Evolutionary conservation across 2,888 invertebrate genomes (phyloP), one percentile per base, ranked within the genome.

Genomic region (Smittia aterrima): DNA sequence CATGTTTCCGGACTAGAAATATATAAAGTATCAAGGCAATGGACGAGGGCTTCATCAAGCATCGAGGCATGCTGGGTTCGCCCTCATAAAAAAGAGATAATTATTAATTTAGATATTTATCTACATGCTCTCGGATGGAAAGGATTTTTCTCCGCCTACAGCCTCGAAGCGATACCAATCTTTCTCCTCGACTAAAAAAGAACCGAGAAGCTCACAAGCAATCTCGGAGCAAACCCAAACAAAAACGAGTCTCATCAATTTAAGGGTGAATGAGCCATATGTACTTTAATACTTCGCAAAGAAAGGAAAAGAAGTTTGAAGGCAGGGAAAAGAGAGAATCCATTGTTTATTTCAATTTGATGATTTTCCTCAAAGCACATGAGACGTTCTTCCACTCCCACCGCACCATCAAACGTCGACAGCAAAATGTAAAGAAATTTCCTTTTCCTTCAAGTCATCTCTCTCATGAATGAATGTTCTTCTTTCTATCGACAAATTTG

Each of bases 61-160:
- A 47, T 47, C 11, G 47, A 47, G 16, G 47, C 47, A 47, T 47
- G n/a, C 47, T 13, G 2, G 47, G 47, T 6, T 16, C 16, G 47
- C 47, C 47, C 47, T 47, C 47, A 66, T 66, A 40, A 66, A 66
- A 66, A 66, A 32, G 32, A 66, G 66, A 66, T 66, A 66, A 66
- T 66, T 66, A 66, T 66, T 66, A 66, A 66, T 66, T 66, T 66
- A 66, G 66, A 66, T 66, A 66, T 66, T 66, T 66, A 66, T 66
- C 66, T 66, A 66, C 40, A 66, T 66, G 38, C 38, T 47, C 16
- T n/a, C 11, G 47, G n/a, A 47, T 47, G 47, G 47, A n/a, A 47
- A 11, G 47, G 25, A 64, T 64, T 22, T 22, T 24, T 24, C 18
- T 25, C 7, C 58, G 20, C 11, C 2, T 20, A 58, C 24, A 58